Base-by-base conservation (phyloP, 2,888 invertebrate species). In the Hirudinaria manillensis region DNA sequence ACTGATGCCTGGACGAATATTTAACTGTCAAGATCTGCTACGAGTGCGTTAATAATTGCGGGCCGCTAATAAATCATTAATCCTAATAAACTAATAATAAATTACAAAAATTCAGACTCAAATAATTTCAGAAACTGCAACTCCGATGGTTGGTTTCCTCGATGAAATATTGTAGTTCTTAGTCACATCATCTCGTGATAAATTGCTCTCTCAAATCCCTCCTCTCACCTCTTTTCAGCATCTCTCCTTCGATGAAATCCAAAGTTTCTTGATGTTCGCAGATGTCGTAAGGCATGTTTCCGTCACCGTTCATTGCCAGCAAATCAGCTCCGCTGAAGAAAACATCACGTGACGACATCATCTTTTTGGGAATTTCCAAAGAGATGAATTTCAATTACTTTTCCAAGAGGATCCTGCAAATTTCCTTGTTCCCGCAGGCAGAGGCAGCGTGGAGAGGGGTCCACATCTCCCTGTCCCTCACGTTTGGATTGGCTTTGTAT, bases 241-340 rank as follows among this genome's bases (percentile, higher is more conserved):
- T 99, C 87, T 94, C 91, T 78, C 92, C 90, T 87, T 99, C 99
- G 76, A 99, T 97, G 82, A 93, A 94, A 85, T 98, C 97, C 78
- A 99, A 87, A 0, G 98, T 95, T 72, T 91, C 89, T 83, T 97
- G 96, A 86, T 99, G 97, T 84, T 99, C 99, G 87, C 98, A 99
- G 81, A 99, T 95, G 87, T 99, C 99, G 84, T 99, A 99, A n/a
- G 99, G 97, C 99, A 99, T 99, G 86, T 99, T 99, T 65, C 94
- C 99, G 86, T 99, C 99, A 10, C 97, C 96, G 86, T 99, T 99
- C 24, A 99, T 97, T 0, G 97, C 93, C 82, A 99, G 87, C 79
- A 99, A 87, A 86, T 98, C 94, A 65, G 98, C 98, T 79, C 93
- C 94, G 81, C 93, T 89, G 74, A 13, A 29, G 24, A 29, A 21